Evolutionary conservation across 2,113 vertebrate genomes (phyloP), one percentile per base, ranked within the genome.

Genomic region (Athene cunicularia): DNA sequence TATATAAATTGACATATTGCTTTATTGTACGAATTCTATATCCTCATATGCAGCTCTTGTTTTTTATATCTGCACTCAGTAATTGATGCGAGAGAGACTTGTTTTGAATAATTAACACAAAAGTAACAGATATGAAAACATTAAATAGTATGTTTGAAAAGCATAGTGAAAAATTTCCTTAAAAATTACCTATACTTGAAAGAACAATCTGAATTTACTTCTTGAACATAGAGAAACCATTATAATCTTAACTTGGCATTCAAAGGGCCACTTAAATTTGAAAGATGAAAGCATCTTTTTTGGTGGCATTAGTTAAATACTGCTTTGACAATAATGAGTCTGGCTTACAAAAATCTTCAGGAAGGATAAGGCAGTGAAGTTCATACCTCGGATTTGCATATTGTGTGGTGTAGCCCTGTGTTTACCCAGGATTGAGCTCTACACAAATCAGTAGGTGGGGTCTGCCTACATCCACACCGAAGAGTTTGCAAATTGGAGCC

Each of bases 81-180:
- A 84, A 88, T 15, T 70, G 85, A 90, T 47, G 53, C 15, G 55
- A 81, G 62, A 80, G 67, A 92, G 13, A 37, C 53, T 81, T 67
- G 14, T 58, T 95, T 96, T 86, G 71, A 90, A 90, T 95, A 97
- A 96, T 94, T 94, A 87, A 81, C 53, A 83, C 32, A 52, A 30
- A 94, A 93, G 88, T 93, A 95, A 66, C 56, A 60, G 70, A 66
- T 85, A 60, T 2, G 8, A 72, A 79, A 97, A 80, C 84, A 85
- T 68, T 47, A 79, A 96, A 71, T 80, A 2, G 0, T 47, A 22
- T 62, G 52, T 82, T 84, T 87, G 27, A 95, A 86, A 93, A 87
- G 45, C 39, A 12, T 17, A 60, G 83, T 64, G 64, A 91, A 94
- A 81, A 56, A 72, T 67, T 85, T 89, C 49, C 28, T 85, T 79